These are phyloP conservation scores for Cistogaster globosa DNA, from an alignment of 2,888 invertebrate genomes.

Conservation along the genomic window DNA sequence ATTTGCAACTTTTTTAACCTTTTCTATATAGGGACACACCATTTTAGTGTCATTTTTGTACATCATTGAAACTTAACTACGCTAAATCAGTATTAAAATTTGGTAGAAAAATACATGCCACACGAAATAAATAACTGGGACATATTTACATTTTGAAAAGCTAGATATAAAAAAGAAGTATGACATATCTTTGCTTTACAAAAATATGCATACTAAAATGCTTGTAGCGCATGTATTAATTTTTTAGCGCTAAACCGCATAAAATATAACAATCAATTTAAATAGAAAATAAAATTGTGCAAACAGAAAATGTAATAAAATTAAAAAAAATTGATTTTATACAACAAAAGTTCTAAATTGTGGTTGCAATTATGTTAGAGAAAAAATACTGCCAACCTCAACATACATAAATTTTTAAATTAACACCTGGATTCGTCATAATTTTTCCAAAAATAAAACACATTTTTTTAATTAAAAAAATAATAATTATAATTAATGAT, in stretches of 20 bases:
- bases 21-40: too few relatives aligned
- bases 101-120: too few relatives aligned
- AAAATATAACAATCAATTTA: conserved; percentile 46
- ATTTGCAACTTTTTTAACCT: too few relatives aligned
- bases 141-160: too few relatives aligned
- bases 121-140: too few relatives aligned
- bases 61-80: too few relatives aligned
- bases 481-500: not conserved
- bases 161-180: too few relatives aligned
- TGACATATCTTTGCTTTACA: not conserved
- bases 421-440: conserved; percentile 52
- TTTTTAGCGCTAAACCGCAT: conserved; percentile 38
- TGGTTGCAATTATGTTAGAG: conserved; percentile 34
- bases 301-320: conserved; percentile 42
- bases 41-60: too few relatives aligned
- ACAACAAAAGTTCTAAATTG: conserved; percentile 60
- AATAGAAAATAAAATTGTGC: conserved; percentile 29
- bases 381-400: not conserved
- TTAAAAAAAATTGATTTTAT: conserved; percentile 28
- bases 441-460: conserved; percentile 13
- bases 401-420: conserved; percentile 49
- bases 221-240: not conserved
- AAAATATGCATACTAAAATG: not conserved
- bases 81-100: too few relatives aligned
- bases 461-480: not conserved